These are phyloP conservation scores for Drosophila merina DNA, from an alignment of 2,888 invertebrate species.

Conservation along the genomic window DNA sequence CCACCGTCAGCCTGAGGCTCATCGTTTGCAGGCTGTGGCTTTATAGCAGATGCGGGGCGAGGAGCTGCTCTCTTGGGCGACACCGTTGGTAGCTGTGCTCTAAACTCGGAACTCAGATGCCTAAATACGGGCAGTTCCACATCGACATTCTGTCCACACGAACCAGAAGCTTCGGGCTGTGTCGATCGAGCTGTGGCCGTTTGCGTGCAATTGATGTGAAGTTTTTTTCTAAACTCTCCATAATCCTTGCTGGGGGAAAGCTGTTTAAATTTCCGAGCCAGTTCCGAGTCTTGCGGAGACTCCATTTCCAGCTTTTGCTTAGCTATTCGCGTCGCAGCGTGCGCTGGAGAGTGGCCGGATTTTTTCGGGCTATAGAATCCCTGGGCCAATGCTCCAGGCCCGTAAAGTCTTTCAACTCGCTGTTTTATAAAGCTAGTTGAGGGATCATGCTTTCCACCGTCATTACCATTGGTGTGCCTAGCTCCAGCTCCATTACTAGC, in stretches of 20 bases:
- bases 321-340: constrained; percentile 25
- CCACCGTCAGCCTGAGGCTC: background rate
- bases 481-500: background rate
- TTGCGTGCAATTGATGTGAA: constrained; percentile 54
- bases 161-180: constrained; percentile 14
- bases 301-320: constrained; percentile 43
- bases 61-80: constrained; percentile 85
- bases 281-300: constrained; percentile 74
- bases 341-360: constrained; percentile 37
- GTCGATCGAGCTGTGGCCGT: constrained; percentile 30
- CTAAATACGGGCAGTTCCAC: constrained; percentile 89
- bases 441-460: constrained; percentile 42
- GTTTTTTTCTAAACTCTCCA: constrained; percentile 76
- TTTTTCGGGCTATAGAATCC: constrained; percentile 90
- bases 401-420: constrained; percentile 93
- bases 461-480: constrained; percentile 57
- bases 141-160: constrained; percentile 43
- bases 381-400: constrained; percentile 93
- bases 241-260: constrained; percentile 80
- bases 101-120: constrained; percentile 93
- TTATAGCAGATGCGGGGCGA: constrained; percentile 49
- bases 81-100: constrained; percentile 89
- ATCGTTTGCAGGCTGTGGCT: constrained; percentile 38
- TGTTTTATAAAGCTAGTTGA: constrained; percentile 93
- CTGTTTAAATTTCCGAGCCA: constrained; percentile 83